Evolutionary conservation across 1,140 invertebrate species (phyloP).

Genomic region (Cyphomyrmex costatus): DNA sequence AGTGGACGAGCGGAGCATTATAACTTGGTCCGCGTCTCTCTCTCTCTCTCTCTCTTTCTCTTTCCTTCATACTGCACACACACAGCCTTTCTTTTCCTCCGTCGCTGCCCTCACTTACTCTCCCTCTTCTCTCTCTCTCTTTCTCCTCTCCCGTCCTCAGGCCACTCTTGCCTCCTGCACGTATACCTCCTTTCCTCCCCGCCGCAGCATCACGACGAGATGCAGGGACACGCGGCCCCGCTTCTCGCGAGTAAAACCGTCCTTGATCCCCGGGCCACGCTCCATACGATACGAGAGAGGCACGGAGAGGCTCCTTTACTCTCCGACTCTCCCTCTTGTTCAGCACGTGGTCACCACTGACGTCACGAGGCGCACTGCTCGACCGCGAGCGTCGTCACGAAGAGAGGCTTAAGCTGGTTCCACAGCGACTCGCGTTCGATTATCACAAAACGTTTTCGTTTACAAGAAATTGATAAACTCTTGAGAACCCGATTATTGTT

Average conservation of each 20-base stretch:
- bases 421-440: constrained; percentile 42
- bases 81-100: constrained; percentile 63
- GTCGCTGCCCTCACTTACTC: constrained; percentile 48
- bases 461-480: background rate
- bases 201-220: constrained; percentile 71
- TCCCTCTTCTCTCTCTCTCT: background rate
- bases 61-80: constrained; percentile 41
- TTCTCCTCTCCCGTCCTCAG: constrained; percentile 25
- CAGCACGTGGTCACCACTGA: constrained; percentile 83
- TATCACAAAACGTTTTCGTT: background rate
- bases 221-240: constrained; percentile 76
- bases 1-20: constrained; percentile 79
- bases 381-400: constrained; percentile 67
- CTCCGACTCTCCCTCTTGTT: constrained; percentile 79
- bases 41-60: constrained; percentile 63
- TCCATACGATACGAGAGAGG: constrained; percentile 81
- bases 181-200: constrained; percentile 33
- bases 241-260: constrained; percentile 84
- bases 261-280: constrained; percentile 85
- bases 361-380: constrained; percentile 78
- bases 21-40: constrained; percentile 69
- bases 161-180: constrained; percentile 59
- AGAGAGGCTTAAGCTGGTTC: constrained; percentile 66
- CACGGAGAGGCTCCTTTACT: constrained; percentile 70
- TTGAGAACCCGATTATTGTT: background rate